These are phyloP conservation scores for Choloepus didactylus DNA, from an alignment of 2,797 vertebrate genomes.

Conservation along the genomic window DNA sequence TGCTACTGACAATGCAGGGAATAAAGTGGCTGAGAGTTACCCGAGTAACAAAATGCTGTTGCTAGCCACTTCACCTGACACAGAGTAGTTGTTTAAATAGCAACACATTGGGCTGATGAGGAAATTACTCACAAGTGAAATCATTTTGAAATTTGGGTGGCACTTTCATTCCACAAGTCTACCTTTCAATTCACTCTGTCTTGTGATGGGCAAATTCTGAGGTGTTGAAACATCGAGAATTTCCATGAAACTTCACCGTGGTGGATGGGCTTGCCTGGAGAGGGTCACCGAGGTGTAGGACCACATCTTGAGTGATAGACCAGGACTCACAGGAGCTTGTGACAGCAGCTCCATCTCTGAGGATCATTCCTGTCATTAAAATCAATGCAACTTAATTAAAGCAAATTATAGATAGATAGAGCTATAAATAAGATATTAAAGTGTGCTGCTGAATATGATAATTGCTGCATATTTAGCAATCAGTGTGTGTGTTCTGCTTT, in stretches of 20 bases:
- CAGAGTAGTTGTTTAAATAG: neutral
- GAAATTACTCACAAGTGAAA: neutral
- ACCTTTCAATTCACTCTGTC: neutral
- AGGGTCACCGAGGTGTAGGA: constrained; percentile 73
- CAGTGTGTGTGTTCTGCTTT: constrained; percentile 90
- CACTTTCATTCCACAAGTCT: neutral
- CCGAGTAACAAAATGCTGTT: neutral
- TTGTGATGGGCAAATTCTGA: neutral
- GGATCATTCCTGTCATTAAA: constrained; percentile 90
- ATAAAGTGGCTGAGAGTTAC: neutral
- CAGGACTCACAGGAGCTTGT: constrained; percentile 83
- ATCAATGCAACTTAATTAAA: constrained; percentile 94
- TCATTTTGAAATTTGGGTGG: neutral
- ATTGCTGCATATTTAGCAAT: constrained; percentile 92
- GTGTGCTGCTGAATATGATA: constrained; percentile 92
- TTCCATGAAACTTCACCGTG: constrained; percentile 57
- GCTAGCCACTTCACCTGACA: neutral
- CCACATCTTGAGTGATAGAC: constrained; percentile 81
- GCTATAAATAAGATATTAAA: constrained; percentile 94
- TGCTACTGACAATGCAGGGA: constrained; percentile 73
- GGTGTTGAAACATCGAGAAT: constrained; percentile 48
- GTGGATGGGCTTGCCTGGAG: neutral
- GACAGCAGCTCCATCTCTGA: constrained; percentile 86
- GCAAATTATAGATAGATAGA: constrained; percentile 94
- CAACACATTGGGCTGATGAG: neutral